phyloP scores from a whole-genome alignment of 2,797 vertebrate genomes.

The Sardinella longiceps region DNA sequence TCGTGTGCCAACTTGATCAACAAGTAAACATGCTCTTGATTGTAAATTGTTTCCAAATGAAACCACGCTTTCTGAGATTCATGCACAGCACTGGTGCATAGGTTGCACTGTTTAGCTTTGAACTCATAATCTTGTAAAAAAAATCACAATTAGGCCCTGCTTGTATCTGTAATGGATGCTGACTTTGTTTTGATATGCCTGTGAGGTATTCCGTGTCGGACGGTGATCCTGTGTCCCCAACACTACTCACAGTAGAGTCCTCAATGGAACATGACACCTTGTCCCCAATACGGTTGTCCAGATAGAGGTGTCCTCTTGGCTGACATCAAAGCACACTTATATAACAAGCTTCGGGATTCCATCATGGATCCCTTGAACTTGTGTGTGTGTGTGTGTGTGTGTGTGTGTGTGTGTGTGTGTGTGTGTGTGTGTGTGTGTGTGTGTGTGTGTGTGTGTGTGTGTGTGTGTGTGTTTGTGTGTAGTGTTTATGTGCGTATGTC shows the following conservation, averaged over 20 bases:
- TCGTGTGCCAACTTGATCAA: neutral
- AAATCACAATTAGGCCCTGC: neutral
- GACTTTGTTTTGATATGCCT: neutral
- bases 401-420: too few species aligned
- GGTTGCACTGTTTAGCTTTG: neutral
- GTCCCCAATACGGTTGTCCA: conserved; percentile 22
- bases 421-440: too few species aligned
- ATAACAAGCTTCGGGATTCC: conserved; percentile 30
- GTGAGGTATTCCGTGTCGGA: conserved; percentile 11
- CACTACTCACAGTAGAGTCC: neutral
- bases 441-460: too few species aligned
- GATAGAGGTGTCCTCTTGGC: conserved; percentile 35
- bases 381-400: too few species aligned
- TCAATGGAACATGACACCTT: conserved; percentile 6
- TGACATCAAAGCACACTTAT: conserved; percentile 32
- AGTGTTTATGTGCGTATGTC: too few species aligned
- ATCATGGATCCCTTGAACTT: conserved; percentile 5
- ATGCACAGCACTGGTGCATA: neutral
- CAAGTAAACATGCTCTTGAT: neutral
- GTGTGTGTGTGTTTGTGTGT: too few species aligned
- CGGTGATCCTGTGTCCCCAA: conserved; percentile 15
- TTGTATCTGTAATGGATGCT: neutral
- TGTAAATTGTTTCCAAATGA: neutral
- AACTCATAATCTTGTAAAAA: neutral
- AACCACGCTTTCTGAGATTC: neutral